Base-by-base conservation (phyloP, 35 echinoderm and acorn worm genomes). In the Heliocidaris erythrogramma region DNA sequence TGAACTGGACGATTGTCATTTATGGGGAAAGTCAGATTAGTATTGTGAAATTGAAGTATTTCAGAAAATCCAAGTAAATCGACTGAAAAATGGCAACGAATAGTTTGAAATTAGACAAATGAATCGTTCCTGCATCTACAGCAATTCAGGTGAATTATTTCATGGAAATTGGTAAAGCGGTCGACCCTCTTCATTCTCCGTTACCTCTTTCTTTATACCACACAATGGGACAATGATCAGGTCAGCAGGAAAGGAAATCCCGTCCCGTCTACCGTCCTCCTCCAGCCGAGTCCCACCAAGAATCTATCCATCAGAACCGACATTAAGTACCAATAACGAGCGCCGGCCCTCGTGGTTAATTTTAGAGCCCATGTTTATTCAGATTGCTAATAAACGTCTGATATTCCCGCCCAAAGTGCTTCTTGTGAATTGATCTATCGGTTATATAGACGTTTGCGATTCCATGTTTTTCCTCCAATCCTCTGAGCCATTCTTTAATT, bases 261-360 rank as follows among this genome's bases (percentile, higher is more conserved):
- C 65, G 21, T n/a, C 27, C 27, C 65, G 21, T n/a, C 65, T 78
- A 27, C 65, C 65, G 65, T 24, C 27, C 27, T 27, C 5, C 65
- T 24, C 21, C 27, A 78, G 7, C 17, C 21, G 65, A 78, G 65
- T 78, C 65, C 65, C 65, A n/a, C 65, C 27, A 78, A 78, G 18
- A 21, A 78, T 60, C 59, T 60, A 60, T 78, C 65, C 65, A 78
- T 78, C 65, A 78, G 65, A 78, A 7, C 0, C 18, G 65, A 78
- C 65, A 78, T 78, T 78, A 78, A 78, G 65, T 78, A 78, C 65
- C 65, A 78, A 78, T 78, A 18, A 78, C 65, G 65, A 78, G 21
- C 65, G 65, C 27, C 65, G 65, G 65, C 65, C 65, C 65, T n/a
- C 65, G 5, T 78, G 65, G 65, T 78, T 78, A 78, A 78, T 78